A percentile compares a stretch with the other conserved stretches of the same genome.
Conservation (phyloP, 2,797 vertebrate species). For the Oreochromis grahami region DNA sequence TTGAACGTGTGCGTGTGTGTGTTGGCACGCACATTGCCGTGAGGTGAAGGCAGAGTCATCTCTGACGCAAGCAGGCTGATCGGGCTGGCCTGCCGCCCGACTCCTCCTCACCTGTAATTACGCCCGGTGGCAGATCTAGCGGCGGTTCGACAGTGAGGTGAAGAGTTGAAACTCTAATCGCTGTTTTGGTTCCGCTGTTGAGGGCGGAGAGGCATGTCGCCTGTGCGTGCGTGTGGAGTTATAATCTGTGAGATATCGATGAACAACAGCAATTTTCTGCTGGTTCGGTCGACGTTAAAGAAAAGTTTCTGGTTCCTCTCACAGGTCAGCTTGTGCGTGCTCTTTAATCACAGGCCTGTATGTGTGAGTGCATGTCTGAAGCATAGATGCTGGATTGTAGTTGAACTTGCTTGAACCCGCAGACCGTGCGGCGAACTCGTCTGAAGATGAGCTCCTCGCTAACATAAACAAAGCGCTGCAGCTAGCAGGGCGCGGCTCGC, state of each 20-base stretch:
- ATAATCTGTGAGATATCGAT: not conserved
- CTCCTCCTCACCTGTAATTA: constrained; percentile 49
- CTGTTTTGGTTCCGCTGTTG: constrained; percentile 32
- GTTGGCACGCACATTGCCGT: not conserved
- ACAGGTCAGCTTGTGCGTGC: not conserved
- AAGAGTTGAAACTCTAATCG: constrained; percentile 56
- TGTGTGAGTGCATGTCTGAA: not conserved
- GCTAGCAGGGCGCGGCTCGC: constrained; percentile 3
- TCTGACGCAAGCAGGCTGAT: constrained; percentile 34
- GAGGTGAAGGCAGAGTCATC: constrained; percentile 2
- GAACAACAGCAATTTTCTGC: not conserved
- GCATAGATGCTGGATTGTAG: not conserved
- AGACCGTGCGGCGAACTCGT: not conserved
- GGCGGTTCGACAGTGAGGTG: constrained; percentile 26
- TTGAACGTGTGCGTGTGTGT: not conserved
- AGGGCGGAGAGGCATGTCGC: not conserved
- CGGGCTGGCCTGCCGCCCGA: constrained; percentile 10
- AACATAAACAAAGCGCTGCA: constrained; percentile 28
- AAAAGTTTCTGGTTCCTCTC: not conserved
- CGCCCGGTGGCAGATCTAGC: constrained; percentile 31
- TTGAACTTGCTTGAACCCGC: constrained; percentile 29
- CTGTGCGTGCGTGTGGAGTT: not conserved
- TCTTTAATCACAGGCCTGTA: not conserved
- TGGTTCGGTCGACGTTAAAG: not conserved
- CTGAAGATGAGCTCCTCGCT: not conserved